These are phyloP conservation scores for Laticauda laticaudata DNA, from an alignment of 2,113 vertebrate genomes.

Conservation along the genomic window DNA sequence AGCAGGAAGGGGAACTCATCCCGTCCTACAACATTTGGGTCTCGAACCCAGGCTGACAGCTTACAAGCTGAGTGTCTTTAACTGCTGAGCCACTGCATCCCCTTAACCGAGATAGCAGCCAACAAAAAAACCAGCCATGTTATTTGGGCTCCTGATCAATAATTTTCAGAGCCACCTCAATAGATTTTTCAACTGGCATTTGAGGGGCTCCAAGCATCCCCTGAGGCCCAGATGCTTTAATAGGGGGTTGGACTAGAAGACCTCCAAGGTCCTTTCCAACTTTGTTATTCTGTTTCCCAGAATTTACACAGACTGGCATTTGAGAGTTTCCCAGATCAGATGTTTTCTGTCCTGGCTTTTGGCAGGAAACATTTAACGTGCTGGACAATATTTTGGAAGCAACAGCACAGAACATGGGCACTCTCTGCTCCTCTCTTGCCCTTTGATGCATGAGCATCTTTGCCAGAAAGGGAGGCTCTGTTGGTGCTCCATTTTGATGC, in stretches of 20 bases:
- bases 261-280: background rate
- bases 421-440: background rate
- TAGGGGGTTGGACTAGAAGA: background rate
- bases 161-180: background rate
- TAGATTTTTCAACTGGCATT: background rate
- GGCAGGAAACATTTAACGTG: background rate
- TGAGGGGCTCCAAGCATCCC: background rate
- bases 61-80: too few relatives aligned
- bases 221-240: background rate
- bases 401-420: background rate
- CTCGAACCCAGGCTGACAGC: too few relatives aligned
- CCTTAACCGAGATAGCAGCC: background rate
- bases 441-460: background rate
- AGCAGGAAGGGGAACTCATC: too few relatives aligned
- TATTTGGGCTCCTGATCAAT: background rate
- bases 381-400: background rate
- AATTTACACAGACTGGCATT: background rate
- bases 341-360: background rate
- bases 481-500: background rate
- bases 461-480: background rate
- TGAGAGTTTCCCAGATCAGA: background rate
- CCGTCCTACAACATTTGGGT: too few relatives aligned
- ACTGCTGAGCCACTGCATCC: too few relatives aligned
- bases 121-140: background rate
- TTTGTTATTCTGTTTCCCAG: background rate